Evolutionary conservation across 2,888 invertebrate genomes (phyloP).

Genomic region (Schizaphis graminum): DNA sequence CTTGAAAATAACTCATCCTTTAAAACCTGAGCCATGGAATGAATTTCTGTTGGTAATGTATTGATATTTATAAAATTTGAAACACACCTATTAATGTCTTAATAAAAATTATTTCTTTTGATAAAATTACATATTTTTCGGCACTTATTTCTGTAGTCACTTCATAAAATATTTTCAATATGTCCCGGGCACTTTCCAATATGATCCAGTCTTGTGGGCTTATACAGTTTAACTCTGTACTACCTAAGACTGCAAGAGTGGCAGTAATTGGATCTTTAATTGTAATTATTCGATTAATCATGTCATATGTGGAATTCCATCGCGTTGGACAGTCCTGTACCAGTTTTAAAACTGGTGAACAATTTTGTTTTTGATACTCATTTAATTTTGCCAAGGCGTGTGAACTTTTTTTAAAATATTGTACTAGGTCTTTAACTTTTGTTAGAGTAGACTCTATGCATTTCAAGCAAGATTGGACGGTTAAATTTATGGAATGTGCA

Average conservation of each 20-base stretch:
- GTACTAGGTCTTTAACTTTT: constrained; percentile 15
- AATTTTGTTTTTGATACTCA: constrained; percentile 15
- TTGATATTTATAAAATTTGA: not conserved
- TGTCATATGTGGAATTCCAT: constrained; percentile 25
- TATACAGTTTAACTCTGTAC: not conserved
- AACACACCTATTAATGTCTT: not conserved
- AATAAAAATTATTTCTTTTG: constrained; percentile 40
- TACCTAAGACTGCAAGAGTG: constrained; percentile 30
- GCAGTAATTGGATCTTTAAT: constrained; percentile 44
- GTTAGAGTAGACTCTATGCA: not conserved
- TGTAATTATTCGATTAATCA: constrained; percentile 25
- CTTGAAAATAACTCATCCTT: not conserved
- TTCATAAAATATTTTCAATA: too few relatives aligned
- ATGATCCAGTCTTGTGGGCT: constrained; percentile 24
- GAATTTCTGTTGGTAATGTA: constrained; percentile 10
- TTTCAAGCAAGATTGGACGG: not conserved
- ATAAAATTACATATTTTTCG: constrained; percentile 29
- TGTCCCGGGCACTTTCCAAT: not conserved
- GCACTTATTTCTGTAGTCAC: constrained; percentile 34
- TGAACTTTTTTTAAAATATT: constrained; percentile 45
- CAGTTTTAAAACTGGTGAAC: constrained; percentile 22
- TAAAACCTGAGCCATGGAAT: constrained; percentile 1
- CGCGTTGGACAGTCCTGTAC: constrained; percentile 19
- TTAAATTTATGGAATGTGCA: constrained; percentile 25
- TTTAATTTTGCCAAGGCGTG: constrained; percentile 27